These are phyloP conservation scores for Tridacna crocea DNA, from an alignment of 2,888 invertebrate species.

Conservation along the genomic window DNA sequence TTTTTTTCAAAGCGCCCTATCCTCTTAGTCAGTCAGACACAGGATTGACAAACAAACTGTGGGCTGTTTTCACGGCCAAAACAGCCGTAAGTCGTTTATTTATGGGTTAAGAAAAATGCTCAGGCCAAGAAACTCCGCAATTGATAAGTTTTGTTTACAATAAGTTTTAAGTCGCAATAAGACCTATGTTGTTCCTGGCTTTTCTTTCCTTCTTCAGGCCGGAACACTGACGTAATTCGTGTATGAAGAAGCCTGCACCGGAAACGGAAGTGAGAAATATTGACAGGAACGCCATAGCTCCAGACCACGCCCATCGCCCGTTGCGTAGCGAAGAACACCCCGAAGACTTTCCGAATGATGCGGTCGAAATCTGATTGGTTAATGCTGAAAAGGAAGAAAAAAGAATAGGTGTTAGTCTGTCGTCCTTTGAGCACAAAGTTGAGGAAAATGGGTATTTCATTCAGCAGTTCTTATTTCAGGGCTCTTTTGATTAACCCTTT, in stretches of 20 bases:
- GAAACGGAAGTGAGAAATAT: conserved; percentile 25
- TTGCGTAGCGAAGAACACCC: conserved; percentile 13
- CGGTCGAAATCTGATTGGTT: conserved; percentile 36
- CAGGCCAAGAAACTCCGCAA: too few species aligned
- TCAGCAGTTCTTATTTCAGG: too few species aligned
- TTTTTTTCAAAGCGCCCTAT: too few species aligned
- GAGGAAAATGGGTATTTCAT: too few species aligned
- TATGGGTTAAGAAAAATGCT: too few species aligned
- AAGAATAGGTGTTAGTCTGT: neutral
- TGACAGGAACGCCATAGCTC: conserved; percentile 36
- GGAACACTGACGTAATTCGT: conserved; percentile 31
- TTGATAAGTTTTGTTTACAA: too few species aligned
- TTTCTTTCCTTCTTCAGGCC: conserved; percentile 3
- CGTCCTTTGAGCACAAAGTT: too few species aligned
- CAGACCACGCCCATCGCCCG: conserved; percentile 24
- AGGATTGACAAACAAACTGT: too few species aligned
- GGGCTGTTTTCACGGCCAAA: too few species aligned
- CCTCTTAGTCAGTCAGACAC: too few species aligned
- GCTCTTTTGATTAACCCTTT: too few species aligned
- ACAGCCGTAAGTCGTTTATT: too few species aligned
- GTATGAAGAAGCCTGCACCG: conserved; percentile 30
- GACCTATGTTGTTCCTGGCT: conserved; percentile 11
- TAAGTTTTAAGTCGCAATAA: conserved; percentile 7
- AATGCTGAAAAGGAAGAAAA: conserved; percentile 33
- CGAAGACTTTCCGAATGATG: conserved; percentile 28